Evolutionary conservation across 2,797 vertebrate genomes (phyloP), one percentile per base, ranked within the genome.

Genomic region (Sardinella longiceps): DNA sequence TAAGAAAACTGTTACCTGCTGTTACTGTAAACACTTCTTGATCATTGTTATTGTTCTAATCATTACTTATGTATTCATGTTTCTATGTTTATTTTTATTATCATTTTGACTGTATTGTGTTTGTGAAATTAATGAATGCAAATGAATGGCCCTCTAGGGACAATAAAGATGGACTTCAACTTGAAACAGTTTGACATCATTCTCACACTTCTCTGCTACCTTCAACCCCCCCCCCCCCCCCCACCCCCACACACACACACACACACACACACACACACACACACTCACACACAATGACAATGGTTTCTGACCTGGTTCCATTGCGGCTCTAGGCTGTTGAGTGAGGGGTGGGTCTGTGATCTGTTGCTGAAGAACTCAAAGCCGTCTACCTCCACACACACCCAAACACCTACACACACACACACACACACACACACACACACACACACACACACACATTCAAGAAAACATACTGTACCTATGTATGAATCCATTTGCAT

Each of bases 351-450:
- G 0, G 95, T 95, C 88, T 95, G 92, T n/a, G 92, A 92, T 80
- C 90, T 92, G 80, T 87, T 91, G 14, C 95, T 90, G 12, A 94
- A 95, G 88, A 95, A 94, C n/a, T 91, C 90, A 37, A 89, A 93
- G 63, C 95, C 94, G 14, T 96, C 95, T 83, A 95, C 93, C 84
- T 96, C 95, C 74, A 94, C 89, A 82, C 92, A 94, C 53, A 94
- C 90, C 86, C 93, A 96, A 53, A 92, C 80, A 88, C 92, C 95
- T 96, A 74, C 50, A 84, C 46, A 82, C 7, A 70, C 12, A 81
- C 33, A 53, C 53, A 84, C 14, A 51, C 25, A 81, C 25, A 53
- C 1, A 85, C 20, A 82, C 7, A 51, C 11, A 66, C 28, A 30
- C 28, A 33, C 28, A 30, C 10, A 66, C 60, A 39, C 15, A n/a